These are phyloP conservation scores for Amblyjoppa proteus DNA, from an alignment of 2,888 invertebrate genomes.

Conservation along the genomic window DNA sequence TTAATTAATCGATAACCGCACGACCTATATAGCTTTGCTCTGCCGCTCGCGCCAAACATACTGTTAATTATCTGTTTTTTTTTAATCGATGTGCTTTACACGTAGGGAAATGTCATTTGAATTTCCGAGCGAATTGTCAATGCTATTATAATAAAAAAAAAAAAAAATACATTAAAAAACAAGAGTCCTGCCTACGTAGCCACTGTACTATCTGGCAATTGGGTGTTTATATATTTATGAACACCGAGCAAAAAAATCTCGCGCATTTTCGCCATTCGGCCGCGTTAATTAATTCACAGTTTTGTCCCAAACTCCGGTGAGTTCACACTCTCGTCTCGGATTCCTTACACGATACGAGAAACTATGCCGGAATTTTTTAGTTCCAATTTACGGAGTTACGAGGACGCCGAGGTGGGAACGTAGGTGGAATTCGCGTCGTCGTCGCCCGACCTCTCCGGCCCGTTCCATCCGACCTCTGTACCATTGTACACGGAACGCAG, in stretches of 20 bases:
- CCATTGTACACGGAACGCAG: conserved; percentile 62
- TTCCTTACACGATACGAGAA: conserved; percentile 14
- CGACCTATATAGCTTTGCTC: not conserved
- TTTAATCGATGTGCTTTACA: not conserved
- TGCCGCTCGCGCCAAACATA: not conserved
- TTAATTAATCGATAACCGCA: conserved; percentile 13
- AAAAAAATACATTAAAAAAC: not conserved
- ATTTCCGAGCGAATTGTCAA: not conserved
- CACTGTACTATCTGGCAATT: not conserved
- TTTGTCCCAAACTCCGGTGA: not conserved
- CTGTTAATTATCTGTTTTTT: conserved; percentile 7
- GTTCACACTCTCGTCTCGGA: conserved; percentile 8
- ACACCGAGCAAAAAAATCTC: not conserved
- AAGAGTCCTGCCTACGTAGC: no score
- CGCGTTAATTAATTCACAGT: not conserved
- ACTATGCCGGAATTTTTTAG: conserved; percentile 41
- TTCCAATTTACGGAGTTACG: conserved; percentile 32
- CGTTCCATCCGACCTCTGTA: conserved; percentile 36
- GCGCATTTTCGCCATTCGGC: not conserved
- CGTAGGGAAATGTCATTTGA: not conserved
- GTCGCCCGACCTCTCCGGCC: conserved; percentile 24
- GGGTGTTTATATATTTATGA: not conserved
- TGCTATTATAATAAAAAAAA: not conserved
- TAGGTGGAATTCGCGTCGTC: conserved; percentile 48
- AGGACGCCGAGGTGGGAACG: conserved; percentile 23